A percentile compares a stretch with the other conserved stretches of the same genome.
Evolutionary conservation across 1,140 invertebrate genomes (phyloP).

Genomic region (Drosophila malerkotliana): DNA sequence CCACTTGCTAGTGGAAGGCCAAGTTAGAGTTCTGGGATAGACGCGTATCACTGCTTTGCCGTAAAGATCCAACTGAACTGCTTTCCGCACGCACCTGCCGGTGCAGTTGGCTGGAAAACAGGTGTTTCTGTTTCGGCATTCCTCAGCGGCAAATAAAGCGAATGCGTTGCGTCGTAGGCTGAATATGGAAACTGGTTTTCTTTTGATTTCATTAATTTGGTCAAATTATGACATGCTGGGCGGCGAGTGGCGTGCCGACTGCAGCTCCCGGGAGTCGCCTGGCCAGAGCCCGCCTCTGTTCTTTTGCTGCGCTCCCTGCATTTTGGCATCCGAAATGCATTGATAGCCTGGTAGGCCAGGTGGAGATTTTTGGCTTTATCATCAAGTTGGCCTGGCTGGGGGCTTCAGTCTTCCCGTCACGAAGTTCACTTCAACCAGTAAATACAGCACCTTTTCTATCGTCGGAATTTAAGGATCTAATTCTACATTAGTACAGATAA

Average conservation of each 20-base stretch:
- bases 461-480: neutral
- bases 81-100: constrained; percentile 31
- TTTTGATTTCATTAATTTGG: constrained; percentile 62
- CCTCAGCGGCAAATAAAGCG: constrained; percentile 22
- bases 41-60: neutral
- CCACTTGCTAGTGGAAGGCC: no score
- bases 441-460: neutral
- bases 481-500: neutral
- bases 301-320: constrained; percentile 67
- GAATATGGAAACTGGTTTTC: constrained; percentile 54
- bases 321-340: constrained; percentile 25
- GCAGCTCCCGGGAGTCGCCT: constrained; percentile 1
- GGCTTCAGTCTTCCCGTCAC: neutral
- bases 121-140: constrained; percentile 60
- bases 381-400: constrained; percentile 11
- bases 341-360: constrained; percentile 40
- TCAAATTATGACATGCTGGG: constrained; percentile 57
- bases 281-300: constrained; percentile 11
- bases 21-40: no score
- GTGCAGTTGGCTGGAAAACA: constrained; percentile 32
- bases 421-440: neutral
- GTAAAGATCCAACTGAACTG: neutral
- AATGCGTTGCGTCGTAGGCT: constrained; percentile 6
- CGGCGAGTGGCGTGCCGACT: neutral
- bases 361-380: constrained; percentile 2